These are phyloP conservation scores for Acanthopleura granulata DNA, from an alignment of 2,888 invertebrate genomes.

Conservation along the genomic window DNA sequence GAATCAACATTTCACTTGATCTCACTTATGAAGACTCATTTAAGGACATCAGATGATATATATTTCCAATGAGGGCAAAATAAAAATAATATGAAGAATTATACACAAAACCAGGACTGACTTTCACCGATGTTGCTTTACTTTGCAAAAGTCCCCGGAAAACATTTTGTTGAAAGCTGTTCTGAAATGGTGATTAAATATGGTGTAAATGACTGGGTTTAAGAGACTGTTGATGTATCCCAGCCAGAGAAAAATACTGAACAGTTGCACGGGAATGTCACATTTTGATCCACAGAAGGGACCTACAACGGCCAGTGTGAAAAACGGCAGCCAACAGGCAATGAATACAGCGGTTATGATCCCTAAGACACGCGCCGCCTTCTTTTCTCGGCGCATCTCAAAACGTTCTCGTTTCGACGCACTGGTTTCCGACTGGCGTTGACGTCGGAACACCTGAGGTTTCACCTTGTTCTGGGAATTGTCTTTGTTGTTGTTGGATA, in stretches of 20 bases:
- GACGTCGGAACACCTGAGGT: conserved; percentile 23
- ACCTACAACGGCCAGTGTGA: conserved; percentile 86
- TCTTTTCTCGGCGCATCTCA: conserved; percentile 67
- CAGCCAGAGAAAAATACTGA: conserved; percentile 80
- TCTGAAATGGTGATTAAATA: conserved; percentile 92
- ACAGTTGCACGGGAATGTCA: conserved; percentile 63
- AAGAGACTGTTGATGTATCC: conserved; percentile 93
- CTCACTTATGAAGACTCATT: too few relatives aligned
- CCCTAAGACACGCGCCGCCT: conserved; percentile 67
- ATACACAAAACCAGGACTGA: too few relatives aligned
- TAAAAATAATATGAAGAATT: too few relatives aligned
- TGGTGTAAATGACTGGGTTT: conserved; percentile 92
- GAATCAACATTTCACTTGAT: too few relatives aligned
- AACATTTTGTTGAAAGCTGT: conserved; percentile 90
- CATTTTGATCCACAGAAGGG: conserved; percentile 80
- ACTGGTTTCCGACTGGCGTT: conserved; percentile 40
- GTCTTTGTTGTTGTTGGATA: not conserved
- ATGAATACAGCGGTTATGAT: conserved; percentile 92
- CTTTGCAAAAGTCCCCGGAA: conserved; percentile 40
- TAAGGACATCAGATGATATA: too few relatives aligned
- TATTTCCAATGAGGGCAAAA: too few relatives aligned
- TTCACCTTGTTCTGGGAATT: not conserved
- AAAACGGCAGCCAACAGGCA: conserved; percentile 95
- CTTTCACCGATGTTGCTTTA: not conserved
- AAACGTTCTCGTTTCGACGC: conserved; percentile 57